Evolutionary conservation across 2,113 vertebrate species (phyloP).

Genomic region (Aldabrachelys gigantea): DNA sequence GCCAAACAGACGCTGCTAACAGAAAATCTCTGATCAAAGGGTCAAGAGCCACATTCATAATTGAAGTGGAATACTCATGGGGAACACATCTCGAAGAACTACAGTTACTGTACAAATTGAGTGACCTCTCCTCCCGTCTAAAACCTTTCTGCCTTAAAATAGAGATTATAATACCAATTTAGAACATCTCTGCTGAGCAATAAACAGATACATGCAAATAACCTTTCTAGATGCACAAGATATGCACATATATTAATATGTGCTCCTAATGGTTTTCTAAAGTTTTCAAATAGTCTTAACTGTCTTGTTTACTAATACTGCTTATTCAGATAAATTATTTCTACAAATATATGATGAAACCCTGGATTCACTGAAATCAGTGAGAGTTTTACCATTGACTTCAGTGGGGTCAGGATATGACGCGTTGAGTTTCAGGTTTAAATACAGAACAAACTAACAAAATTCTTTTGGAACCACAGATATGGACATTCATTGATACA

Average conservation of each 20-base stretch:
- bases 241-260: neutral
- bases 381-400: neutral
- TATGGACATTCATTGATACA: neutral
- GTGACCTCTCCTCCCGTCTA: neutral
- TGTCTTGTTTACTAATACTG: neutral
- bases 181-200: neutral
- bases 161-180: neutral
- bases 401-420: neutral
- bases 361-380: neutral
- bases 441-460: neutral
- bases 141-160: neutral
- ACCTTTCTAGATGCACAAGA: neutral
- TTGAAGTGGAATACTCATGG: too few species aligned
- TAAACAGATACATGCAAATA: neutral
- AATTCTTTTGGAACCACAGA: neutral
- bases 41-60: too few species aligned
- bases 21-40: too few species aligned
- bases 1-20: too few species aligned
- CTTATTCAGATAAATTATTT: neutral
- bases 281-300: neutral
- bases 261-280: neutral
- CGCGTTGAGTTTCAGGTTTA: neutral
- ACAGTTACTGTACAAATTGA: neutral
- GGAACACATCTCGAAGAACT: too few species aligned
- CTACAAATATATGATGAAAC: neutral